Evolutionary conservation across 2,113 vertebrate genomes (phyloP), one percentile per base, ranked within the genome.

Genomic region (Carassius auratus): DNA sequence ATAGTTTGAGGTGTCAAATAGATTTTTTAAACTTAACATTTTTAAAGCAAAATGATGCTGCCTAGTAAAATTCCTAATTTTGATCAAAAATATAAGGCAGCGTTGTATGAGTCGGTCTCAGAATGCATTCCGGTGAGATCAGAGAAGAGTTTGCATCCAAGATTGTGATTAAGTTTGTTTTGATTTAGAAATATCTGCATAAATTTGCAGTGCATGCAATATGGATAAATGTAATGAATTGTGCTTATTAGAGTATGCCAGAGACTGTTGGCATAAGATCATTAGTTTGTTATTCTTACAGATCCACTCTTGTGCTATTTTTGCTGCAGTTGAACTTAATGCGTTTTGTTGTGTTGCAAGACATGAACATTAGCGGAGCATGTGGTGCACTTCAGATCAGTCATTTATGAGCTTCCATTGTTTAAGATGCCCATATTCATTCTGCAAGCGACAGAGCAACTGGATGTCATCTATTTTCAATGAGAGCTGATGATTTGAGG

Each of bases 401-500:
- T 78, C 76, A 57, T 55, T 36, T 59, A 78, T 21, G 42, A 78
- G 55, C 15, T 59, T 38, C 33, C 33, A 61, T 61, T 21, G 19
- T 4, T 79, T 38, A 38, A 19, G 76, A 79, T 76, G 74, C 14
- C 38, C 21, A 14, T 48, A 74, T 74, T 74, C 15, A 30, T 26
- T 19, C 14, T 55, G 75, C 55, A 26, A 19, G 26, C 0, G 26
- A 52, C 45, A 73, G 13, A 42, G 36, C 36, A 17, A 55, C 48
- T 6, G 14, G 15, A 57, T 55, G 75, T 55, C 75, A 19, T 76
- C 10, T 7, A 55, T 76, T 76, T 76, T 76, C 75, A 33, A 10
- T 30, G 48, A 76, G 75, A 55, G 15, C n/a, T 76, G 23, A 15
- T 21, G 75, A 55, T 76, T 74, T 50, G 75, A 76, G 75, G 75